A percentile compares a stretch with the other conserved stretches of the same genome.
Evolutionary conservation across 2,888 invertebrate genomes (phyloP).

Genomic region (Epinotia demarniana): DNA sequence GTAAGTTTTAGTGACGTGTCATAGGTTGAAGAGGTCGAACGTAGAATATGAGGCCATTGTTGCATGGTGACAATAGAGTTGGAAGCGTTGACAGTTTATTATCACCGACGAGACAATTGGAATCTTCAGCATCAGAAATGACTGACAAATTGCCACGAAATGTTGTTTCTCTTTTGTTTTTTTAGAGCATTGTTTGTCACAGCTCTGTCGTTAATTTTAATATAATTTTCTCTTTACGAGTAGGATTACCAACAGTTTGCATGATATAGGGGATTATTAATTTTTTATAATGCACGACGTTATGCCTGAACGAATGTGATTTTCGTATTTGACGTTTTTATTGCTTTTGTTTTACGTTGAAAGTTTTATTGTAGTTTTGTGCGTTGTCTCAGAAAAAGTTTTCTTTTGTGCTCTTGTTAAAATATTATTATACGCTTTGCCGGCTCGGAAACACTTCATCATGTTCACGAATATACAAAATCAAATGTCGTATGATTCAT

Average conservation of each 20-base stretch:
- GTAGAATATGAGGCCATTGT: conserved; percentile 62
- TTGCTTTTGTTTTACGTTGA: conserved; percentile 68
- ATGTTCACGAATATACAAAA: conserved; percentile 32
- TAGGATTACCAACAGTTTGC: conserved; percentile 59
- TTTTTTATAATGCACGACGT: conserved; percentile 66
- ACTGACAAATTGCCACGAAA: conserved; percentile 73
- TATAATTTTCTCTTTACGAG: conserved; percentile 58
- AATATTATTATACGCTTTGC: conserved; percentile 50
- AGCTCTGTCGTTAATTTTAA: conserved; percentile 46
- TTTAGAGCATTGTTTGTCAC: conserved; percentile 62
- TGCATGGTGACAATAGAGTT: conserved; percentile 71
- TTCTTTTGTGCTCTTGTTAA: conserved; percentile 43
- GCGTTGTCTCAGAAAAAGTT: conserved; percentile 33
- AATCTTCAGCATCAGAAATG: conserved; percentile 67
- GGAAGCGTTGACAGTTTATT: conserved; percentile 74
- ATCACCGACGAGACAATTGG: conserved; percentile 68
- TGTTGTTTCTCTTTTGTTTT: conserved; percentile 59
- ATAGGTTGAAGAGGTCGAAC: conserved; percentile 48
- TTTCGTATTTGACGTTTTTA: conserved; percentile 72
- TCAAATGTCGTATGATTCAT: conserved; percentile 14
- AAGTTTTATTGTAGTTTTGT: conserved; percentile 52
- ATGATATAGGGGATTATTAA: conserved; percentile 72
- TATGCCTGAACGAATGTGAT: conserved; percentile 64
- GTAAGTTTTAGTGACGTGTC: conserved; percentile 41
- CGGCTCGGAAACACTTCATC: conserved; percentile 30